phyloP scores from a whole-genome alignment of 1,140 invertebrate genomes.

The Arion vulgaris region DNA sequence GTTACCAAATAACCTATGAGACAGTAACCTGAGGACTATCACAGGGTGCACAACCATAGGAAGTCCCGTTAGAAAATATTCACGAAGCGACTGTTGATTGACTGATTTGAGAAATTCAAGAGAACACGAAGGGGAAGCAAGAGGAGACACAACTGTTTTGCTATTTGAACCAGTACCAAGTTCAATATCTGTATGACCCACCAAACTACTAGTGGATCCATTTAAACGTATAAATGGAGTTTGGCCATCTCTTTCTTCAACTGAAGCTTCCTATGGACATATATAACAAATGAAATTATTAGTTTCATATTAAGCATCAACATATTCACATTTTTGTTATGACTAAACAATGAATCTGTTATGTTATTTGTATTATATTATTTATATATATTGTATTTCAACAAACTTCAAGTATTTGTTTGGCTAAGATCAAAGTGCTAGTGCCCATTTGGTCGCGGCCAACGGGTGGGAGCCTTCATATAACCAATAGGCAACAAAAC shows the following conservation, averaged over 20 bases:
- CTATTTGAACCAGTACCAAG: constrained; percentile 31
- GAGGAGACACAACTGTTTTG: constrained; percentile 50
- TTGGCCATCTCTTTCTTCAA: constrained; percentile 52
- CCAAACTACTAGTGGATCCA: constrained; percentile 57
- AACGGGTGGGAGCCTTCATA: too few relatives aligned
- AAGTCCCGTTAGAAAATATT: constrained; percentile 69
- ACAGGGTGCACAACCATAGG: constrained; percentile 77
- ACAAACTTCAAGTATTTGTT: too few relatives aligned
- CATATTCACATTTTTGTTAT: too few relatives aligned
- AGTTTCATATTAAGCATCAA: too few relatives aligned
- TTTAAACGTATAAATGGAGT: constrained; percentile 54
- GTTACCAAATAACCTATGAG: constrained; percentile 76
- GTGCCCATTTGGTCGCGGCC: too few relatives aligned
- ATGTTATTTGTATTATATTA: too few relatives aligned
- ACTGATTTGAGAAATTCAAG: constrained; percentile 58
- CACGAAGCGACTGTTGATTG: constrained; percentile 61
- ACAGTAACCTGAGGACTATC: constrained; percentile 77
- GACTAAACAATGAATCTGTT: too few relatives aligned
- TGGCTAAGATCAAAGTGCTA: too few relatives aligned
- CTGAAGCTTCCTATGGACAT: constrained; percentile 59
- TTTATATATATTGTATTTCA: too few relatives aligned
- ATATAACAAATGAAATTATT: neutral
- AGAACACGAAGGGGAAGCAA: constrained; percentile 61
- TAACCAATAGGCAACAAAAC: too few relatives aligned
- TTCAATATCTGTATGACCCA: constrained; percentile 39